Percentiles rank a stretch among this genome's conserved stretches.
Evolutionary conservation across 2,113 vertebrate genomes (phyloP).

Genomic region (Gambusia affinis): DNA sequence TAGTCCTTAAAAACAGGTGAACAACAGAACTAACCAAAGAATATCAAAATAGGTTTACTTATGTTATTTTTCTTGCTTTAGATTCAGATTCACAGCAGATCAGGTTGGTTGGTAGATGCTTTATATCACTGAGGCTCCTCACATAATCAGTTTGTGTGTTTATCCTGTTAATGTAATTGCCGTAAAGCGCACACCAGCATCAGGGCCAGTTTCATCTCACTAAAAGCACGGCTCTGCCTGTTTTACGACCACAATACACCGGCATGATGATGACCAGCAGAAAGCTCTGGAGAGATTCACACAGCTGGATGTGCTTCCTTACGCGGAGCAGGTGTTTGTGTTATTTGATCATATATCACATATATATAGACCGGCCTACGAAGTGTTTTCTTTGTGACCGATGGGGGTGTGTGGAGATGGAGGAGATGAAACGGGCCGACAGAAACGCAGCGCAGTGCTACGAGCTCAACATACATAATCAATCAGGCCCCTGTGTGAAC

Average conservation of each 20-base stretch:
- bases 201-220: conserved; percentile 13
- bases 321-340: neutral
- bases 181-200: neutral
- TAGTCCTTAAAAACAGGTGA: too few relatives aligned
- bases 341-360: neutral
- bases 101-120: neutral
- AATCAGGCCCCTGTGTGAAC: neutral
- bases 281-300: neutral
- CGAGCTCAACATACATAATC: conserved; percentile 22
- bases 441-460: neutral
- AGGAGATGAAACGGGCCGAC: neutral
- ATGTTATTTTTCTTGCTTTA: too few relatives aligned
- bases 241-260: neutral
- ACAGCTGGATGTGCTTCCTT: neutral
- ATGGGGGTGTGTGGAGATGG: neutral
- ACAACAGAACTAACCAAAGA: too few relatives aligned
- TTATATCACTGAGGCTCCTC: neutral
- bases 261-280: neutral
- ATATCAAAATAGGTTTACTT: too few relatives aligned
- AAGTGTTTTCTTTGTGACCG: neutral
- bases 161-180: conserved; percentile 19
- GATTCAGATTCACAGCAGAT: neutral
- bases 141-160: conserved; percentile 7
- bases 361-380: neutral
- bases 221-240: neutral